These are phyloP conservation scores for Malurus melanocephalus DNA, from an alignment of 2,113 vertebrate species.

Conservation along the genomic window DNA sequence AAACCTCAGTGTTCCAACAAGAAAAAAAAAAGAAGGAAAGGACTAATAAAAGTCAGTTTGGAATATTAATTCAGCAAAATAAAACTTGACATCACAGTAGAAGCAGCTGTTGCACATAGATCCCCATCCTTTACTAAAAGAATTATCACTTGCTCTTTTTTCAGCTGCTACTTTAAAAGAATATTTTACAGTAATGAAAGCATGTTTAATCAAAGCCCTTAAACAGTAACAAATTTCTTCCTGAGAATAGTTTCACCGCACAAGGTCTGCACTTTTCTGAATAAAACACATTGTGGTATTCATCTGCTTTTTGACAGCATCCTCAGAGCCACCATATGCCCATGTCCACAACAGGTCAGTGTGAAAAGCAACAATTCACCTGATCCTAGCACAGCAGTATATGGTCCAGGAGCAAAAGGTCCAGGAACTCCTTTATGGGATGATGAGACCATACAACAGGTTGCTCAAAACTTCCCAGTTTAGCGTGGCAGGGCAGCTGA, in stretches of 20 bases:
- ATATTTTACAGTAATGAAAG: background rate
- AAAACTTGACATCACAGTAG: background rate
- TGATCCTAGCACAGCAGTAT: background rate
- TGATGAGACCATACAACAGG: background rate
- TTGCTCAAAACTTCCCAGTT: background rate
- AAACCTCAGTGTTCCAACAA: background rate
- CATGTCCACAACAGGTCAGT: background rate
- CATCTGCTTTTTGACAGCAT: background rate
- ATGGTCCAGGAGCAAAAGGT: background rate
- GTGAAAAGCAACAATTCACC: background rate
- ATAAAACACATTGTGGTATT: background rate
- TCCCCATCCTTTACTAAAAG: background rate
- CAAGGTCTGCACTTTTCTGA: background rate
- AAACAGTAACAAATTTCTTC: background rate
- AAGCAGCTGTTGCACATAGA: background rate
- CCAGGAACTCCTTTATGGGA: background rate
- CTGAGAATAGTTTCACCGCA: background rate
- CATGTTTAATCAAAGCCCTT: background rate
- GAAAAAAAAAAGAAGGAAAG: background rate
- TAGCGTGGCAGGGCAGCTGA: background rate
- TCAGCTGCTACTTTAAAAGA: background rate
- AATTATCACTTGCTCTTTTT: background rate
- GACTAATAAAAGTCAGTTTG: slow-evolving; percentile 1
- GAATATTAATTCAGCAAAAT: background rate
- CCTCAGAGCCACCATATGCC: background rate